Evolutionary conservation across 1,140 invertebrate species (phyloP), one percentile per base, ranked within the genome.

Genomic region (Drosophila nannoptera): DNA sequence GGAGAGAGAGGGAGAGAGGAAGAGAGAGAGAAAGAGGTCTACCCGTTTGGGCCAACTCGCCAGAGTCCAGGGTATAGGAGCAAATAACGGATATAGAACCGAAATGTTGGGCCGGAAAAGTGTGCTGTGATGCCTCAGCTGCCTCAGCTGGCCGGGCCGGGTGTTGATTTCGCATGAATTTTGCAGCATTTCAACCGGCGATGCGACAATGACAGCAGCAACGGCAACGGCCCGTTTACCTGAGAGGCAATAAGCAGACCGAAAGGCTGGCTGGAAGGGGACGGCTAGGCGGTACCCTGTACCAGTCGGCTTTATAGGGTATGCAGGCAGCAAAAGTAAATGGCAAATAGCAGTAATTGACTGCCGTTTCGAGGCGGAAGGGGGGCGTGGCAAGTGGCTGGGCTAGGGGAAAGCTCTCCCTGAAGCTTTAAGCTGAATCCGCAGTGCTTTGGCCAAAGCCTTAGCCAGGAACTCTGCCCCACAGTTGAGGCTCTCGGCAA

Each of bases 131-230:
- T 22, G 22, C 1, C 22, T 22, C 3, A 22, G 22, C 53, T 61
- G 61, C 56, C 33, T 32, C 49, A 62, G 22, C 45, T 81, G 53
- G 22, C 14, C 33, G 54, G 54, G 12, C 29, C 63, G 59, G 77
- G 72, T 71, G 38, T 65, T 62, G 68, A 78, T 56, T 61, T 76
- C 65, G 49, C 76, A 83, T 83, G 76, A 63, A 80, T 73, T 80
- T 80, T 76, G 58, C 66, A 76, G 49, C 55, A 69, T 60, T 78
- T 75, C 62, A 59, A 50, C 68, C 68, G 58, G 55, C 72, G 38
- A 31, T 32, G 46, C 35, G 69, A 36, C 52, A 60, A 48, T 43
- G 65, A 59, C 62, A 77, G 46, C 50, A 61, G 67, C 66, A 77
- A 53, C 36, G 16, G 32, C 54, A 43, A 56, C 48, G 64, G 36